Conservation (phyloP, 2,888 invertebrate genomes). For the Gandaritis pyraliata region DNA sequence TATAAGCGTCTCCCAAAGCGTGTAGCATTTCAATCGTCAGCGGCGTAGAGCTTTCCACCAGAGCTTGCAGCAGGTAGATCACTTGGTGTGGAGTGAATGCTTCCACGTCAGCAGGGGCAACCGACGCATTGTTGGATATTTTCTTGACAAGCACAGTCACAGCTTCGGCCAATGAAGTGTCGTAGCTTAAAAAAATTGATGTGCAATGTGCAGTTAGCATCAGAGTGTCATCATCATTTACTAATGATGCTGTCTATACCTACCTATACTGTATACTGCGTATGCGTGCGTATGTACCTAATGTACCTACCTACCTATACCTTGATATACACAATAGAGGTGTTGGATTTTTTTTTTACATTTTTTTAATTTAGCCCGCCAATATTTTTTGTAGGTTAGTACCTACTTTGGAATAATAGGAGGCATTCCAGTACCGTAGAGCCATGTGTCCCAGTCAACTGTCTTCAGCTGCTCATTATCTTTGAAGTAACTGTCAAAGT, state of each 20-base stretch:
- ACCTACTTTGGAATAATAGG: conserved; percentile 91
- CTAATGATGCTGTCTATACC: no score
- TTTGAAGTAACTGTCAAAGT: conserved; percentile 89
- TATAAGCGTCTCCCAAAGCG: conserved; percentile 80
- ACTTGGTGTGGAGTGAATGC: conserved; percentile 86
- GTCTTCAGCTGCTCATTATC: conserved; percentile 80
- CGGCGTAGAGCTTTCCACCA: conserved; percentile 83
- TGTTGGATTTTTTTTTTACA: no score
- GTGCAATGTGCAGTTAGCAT: no score
- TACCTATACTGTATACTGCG: no score
- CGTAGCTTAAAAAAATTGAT: conserved; percentile 81
- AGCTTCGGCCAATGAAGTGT: conserved; percentile 86
- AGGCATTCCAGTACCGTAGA: conserved; percentile 94
- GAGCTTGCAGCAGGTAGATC: conserved; percentile 87
- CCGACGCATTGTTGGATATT: conserved; percentile 67
- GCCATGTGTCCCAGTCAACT: conserved; percentile 95
- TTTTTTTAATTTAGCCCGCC: no score
- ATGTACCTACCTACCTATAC: no score
- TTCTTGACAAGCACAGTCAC: conserved; percentile 83
- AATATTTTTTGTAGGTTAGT: no score
- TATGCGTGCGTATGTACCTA: no score
- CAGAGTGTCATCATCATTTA: no score
- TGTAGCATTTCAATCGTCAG: conserved; percentile 82
- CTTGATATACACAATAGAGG: no score
- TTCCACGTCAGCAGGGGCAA: conserved; percentile 80